A percentile compares a stretch with the other conserved stretches of the same genome.
These are phyloP conservation scores for Leptopilina clavipes DNA, from an alignment of 1,140 invertebrate genomes.

Conservation along the genomic window DNA sequence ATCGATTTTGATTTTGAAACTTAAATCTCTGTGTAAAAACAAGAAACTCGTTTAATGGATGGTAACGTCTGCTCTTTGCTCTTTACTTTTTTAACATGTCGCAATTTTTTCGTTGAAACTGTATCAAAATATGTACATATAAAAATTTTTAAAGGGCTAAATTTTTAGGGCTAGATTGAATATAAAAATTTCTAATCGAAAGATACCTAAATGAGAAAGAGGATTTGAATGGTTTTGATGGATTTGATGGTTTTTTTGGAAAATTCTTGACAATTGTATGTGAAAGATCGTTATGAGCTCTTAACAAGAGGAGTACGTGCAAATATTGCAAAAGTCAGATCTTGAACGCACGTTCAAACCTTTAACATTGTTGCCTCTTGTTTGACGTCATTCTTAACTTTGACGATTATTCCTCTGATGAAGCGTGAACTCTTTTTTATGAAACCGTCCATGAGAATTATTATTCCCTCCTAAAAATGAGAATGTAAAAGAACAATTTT, in stretches of 20 bases:
- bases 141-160: no score
- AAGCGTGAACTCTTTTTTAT: constrained; percentile 24
- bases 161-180: no score
- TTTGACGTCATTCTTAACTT: constrained; percentile 19
- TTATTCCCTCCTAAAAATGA: not conserved
- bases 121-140: no score
- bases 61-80: no score
- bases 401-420: constrained; percentile 3
- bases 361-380: constrained; percentile 11
- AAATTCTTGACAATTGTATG: not conserved
- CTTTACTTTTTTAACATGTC: not conserved
- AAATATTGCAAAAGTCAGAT: constrained; percentile 1
- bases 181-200: no score
- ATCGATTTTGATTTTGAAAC: constrained; percentile 22
- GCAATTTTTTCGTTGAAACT: not conserved
- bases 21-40: not conserved
- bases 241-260: not conserved
- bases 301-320: constrained; percentile 19
- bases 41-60: not conserved
- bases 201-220: no score
- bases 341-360: constrained; percentile 15
- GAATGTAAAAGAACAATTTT: constrained; percentile 10
- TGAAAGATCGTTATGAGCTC: not conserved
- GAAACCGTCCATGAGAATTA: constrained; percentile 9
- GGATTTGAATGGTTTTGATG: no score